These are phyloP conservation scores for Fragariocoptes setiger DNA, from an alignment of 1,140 invertebrate species.

Conservation along the genomic window DNA sequence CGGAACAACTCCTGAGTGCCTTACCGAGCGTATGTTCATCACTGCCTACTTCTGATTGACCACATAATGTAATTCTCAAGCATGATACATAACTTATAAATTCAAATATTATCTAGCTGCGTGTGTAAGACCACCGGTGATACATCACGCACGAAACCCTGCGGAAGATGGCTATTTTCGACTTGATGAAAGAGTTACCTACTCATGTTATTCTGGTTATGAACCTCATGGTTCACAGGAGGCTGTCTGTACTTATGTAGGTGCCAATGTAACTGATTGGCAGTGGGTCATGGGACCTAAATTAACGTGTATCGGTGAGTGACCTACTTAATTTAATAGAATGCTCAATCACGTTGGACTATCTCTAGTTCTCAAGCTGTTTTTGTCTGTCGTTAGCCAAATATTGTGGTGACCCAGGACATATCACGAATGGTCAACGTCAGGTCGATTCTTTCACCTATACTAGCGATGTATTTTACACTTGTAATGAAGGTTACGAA, in stretches of 20 bases:
- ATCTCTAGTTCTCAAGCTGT: no score
- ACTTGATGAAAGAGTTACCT: constrained; percentile 35
- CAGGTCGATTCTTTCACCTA: constrained; percentile 68
- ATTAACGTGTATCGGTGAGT: constrained; percentile 65
- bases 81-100: not conserved
- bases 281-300: constrained; percentile 75
- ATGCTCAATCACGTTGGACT: not conserved
- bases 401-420: constrained; percentile 49
- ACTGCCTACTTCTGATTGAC: not conserved
- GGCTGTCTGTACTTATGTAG: constrained; percentile 35
- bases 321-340: constrained; percentile 3
- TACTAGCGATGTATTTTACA: constrained; percentile 58
- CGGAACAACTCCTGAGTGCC: constrained; percentile 48
- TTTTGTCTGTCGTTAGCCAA: constrained; percentile 23
- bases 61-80: not conserved
- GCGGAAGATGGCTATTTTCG: constrained; percentile 23
- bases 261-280: constrained; percentile 42
- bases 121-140: constrained; percentile 49
- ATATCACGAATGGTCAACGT: constrained; percentile 60
- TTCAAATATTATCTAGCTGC: constrained; percentile 25
- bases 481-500: constrained; percentile 70
- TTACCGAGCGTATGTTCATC: constrained; percentile 37
- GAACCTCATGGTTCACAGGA: constrained; percentile 36
- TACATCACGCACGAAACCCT: constrained; percentile 58
- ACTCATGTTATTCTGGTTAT: constrained; percentile 64